phyloP scores from a whole-genome alignment of 1,140 invertebrate genomes.

The Akabosia matsudoensis region DNA sequence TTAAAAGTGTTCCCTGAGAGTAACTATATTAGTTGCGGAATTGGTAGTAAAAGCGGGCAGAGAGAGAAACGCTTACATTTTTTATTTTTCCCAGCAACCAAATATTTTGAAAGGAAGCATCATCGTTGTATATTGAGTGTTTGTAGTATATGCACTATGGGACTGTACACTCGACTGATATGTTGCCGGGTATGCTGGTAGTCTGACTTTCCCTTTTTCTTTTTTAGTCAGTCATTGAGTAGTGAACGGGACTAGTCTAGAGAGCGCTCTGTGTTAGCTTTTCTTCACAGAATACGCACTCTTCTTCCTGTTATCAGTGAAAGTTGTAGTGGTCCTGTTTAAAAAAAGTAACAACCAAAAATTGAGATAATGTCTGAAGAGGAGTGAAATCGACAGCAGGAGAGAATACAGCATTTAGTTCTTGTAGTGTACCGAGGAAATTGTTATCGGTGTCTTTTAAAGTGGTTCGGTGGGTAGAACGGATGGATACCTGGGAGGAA shows the following conservation, averaged over 20 bases:
- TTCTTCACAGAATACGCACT: background rate
- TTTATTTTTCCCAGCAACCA: background rate
- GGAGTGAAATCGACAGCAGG: too few species aligned
- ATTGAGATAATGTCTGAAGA: too few species aligned
- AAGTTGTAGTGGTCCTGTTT: too few species aligned
- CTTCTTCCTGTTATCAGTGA: too few species aligned
- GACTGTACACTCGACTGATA: background rate
- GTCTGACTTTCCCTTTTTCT: constrained; percentile 31
- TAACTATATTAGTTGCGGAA: background rate
- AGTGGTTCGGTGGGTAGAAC: too few species aligned
- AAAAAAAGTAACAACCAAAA: too few species aligned
- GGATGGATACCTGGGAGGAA: too few species aligned
- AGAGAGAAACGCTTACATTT: background rate
- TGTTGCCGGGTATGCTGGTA: constrained; percentile 16
- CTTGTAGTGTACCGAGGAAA: too few species aligned
- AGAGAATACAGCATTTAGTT: too few species aligned
- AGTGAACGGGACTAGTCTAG: background rate
- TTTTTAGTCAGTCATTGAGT: constrained; percentile 10
- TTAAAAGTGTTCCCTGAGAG: background rate
- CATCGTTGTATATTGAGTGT: background rate
- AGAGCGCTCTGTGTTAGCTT: background rate
- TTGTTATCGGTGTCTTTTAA: too few species aligned
- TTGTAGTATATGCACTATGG: too few species aligned
- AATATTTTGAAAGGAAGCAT: background rate
- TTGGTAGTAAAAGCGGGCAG: background rate